Evolutionary conservation across 2,113 vertebrate species (phyloP), one percentile per base, ranked within the genome.

Genomic region (Ivindomyrus marchei): DNA sequence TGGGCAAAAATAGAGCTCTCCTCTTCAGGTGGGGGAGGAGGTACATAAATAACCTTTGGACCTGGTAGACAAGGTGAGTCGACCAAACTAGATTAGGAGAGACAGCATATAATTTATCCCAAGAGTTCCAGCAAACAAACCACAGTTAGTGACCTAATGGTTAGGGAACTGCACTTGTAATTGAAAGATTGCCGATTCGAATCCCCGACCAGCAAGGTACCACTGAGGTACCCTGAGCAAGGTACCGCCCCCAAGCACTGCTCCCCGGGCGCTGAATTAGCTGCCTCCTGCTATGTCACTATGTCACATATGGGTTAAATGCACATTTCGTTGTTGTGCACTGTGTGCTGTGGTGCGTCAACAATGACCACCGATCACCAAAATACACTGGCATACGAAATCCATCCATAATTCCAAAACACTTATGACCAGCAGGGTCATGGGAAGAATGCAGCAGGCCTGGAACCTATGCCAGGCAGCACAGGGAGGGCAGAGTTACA

Each of bases 1-100:
- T 91, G 97, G 70, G 97, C 93, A 94, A 99, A 99, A 87, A 99
- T 95, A 1, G 96, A 93, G 1, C 93, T 91, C 50, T 99, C 98
- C 36, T 97, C 96, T 13, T 97, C 97, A 31, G 97, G 94, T 3
- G 98, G 97, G 7, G 97, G 94, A 0, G 97, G 98, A 0, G 98
- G 98, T 24, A 99, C 86, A 0, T 99, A 99, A 0, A 96, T 97
- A 91, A 99, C 96, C 91, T 91, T 97, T 0, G 97, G 97, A 91
- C 94, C 98, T 98, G 94, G 1, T 5, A 89, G 91, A 92, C 1
- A 91, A 0, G 93, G 10, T 0, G 74, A 39, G n/a, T 13, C 10
- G 3, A 70, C n/a, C 10, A 70, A 3, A 70, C 9, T 11, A 9
- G n/a, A 11, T 13, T 11, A 70, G 62, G 62, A 70, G 3, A 31